phyloP scores from a whole-genome alignment of 2,113 vertebrate species.

The Empidonax traillii region DNA sequence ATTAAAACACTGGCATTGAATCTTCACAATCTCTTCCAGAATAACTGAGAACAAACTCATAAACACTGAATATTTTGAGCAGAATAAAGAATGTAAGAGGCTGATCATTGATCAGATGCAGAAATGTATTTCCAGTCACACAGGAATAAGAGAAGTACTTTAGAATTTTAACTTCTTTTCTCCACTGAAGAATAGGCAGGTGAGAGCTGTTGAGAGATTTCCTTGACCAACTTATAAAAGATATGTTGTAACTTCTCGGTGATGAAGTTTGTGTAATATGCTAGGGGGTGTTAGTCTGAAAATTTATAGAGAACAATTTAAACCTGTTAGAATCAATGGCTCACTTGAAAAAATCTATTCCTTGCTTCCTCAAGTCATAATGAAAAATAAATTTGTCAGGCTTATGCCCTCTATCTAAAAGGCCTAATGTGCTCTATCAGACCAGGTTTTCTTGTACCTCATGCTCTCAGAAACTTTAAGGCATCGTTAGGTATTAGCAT shows the following conservation, averaged over 20 bases:
- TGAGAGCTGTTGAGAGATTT: background rate
- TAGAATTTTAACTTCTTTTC: background rate
- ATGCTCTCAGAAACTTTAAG: background rate
- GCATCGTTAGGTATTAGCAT: background rate
- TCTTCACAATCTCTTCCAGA: conserved; percentile 6
- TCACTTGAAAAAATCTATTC: background rate
- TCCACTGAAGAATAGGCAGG: background rate
- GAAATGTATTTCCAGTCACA: background rate
- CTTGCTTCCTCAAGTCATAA: background rate
- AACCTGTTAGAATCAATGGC: background rate
- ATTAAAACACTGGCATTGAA: background rate
- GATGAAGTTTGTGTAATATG: background rate
- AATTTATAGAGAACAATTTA: background rate
- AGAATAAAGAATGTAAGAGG: background rate
- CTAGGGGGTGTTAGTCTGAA: background rate
- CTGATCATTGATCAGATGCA: background rate
- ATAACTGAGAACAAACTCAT: conserved; percentile 6
- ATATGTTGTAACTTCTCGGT: background rate
- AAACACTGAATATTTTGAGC: conserved; percentile 16
- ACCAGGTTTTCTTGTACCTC: background rate
- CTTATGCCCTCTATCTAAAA: background rate
- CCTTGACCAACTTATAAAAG: background rate
- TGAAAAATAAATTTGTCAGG: background rate
- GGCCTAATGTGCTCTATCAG: background rate
- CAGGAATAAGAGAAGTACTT: background rate